Evolutionary conservation across 2,797 vertebrate genomes (phyloP).

Genomic region (Coracias cyanogaster): DNA sequence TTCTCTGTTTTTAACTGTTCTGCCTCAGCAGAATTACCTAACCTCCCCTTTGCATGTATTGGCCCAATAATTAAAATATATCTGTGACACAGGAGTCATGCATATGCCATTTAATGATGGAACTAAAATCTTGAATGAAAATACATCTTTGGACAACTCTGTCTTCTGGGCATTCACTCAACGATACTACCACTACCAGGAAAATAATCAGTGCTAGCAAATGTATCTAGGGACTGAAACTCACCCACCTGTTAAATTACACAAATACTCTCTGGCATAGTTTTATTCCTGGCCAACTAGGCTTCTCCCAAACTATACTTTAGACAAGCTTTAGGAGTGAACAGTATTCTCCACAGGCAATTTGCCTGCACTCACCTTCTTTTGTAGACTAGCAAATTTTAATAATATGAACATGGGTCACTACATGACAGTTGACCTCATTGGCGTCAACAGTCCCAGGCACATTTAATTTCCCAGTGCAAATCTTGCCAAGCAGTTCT

Average conservation of each 20-base stretch:
- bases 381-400: not conserved
- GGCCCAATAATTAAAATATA: not conserved
- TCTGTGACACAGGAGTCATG: not conserved
- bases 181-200: not conserved
- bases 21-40: not conserved
- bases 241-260: not conserved
- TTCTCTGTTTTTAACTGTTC: not conserved
- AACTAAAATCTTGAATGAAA: not conserved
- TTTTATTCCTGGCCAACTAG: not conserved
- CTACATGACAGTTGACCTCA: not conserved
- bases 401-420: not conserved
- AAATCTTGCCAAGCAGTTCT: slow-evolving; percentile 15
- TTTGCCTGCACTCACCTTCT: not conserved
- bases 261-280: not conserved
- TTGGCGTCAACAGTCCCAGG: not conserved
- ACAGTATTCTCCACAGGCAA: not conserved
- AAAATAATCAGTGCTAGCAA: not conserved
- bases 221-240: not conserved
- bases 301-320: not conserved
- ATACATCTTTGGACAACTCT: not conserved
- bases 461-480: slow-evolving; percentile 42
- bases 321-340: not conserved
- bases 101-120: not conserved
- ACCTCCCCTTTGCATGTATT: not conserved
- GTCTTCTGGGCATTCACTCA: not conserved